phyloP scores from a whole-genome alignment of 2,113 vertebrate species.

The Xenus cinereus region DNA sequence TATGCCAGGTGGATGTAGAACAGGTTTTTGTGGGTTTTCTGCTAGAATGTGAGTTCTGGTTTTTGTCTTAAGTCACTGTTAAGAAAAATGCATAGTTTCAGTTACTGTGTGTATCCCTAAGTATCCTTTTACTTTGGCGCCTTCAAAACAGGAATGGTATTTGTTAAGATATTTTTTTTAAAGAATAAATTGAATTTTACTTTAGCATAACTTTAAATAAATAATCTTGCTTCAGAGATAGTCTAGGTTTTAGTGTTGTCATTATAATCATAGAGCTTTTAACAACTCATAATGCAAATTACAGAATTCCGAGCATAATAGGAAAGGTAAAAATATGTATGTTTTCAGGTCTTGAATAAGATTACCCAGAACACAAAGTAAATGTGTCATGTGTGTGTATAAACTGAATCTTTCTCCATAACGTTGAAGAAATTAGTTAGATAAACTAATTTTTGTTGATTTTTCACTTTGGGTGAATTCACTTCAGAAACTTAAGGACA shows the following conservation, averaged over 20 bases:
- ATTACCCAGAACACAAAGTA: background rate
- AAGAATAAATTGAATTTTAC: background rate
- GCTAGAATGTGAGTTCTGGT: background rate
- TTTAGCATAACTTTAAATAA: background rate
- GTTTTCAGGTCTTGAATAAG: background rate
- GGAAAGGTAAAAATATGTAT: background rate
- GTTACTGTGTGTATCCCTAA: background rate
- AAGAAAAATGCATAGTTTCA: background rate
- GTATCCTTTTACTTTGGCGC: background rate
- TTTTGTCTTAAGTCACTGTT: background rate
- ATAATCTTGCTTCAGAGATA: background rate
- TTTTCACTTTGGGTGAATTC: background rate
- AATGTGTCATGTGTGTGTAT: background rate
- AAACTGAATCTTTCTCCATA: background rate
- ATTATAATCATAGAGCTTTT: background rate
- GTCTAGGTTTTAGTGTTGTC: background rate
- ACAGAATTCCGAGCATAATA: background rate
- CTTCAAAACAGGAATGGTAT: background rate
- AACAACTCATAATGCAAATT: background rate
- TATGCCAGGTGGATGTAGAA: background rate
- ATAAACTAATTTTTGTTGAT: background rate
- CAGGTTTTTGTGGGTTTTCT: background rate
- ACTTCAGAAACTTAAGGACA: background rate
- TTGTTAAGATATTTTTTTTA: background rate
- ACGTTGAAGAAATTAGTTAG: background rate